A percentile compares a stretch with the other conserved stretches of the same genome.
phyloP scores from a whole-genome alignment of 2,888 invertebrate species.

The Aphidius colemani region DNA sequence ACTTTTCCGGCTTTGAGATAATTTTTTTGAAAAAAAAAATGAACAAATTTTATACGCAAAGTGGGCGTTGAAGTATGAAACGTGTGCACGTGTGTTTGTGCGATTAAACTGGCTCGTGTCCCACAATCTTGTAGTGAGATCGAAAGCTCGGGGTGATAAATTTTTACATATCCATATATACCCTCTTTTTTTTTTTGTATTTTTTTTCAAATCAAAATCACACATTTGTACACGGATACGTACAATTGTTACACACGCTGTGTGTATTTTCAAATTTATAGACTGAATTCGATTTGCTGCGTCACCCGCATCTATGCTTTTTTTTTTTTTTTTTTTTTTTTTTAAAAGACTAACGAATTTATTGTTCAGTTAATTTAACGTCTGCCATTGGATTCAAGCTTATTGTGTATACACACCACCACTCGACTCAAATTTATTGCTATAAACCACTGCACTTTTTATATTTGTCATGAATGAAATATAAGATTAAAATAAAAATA shows the following conservation, averaged over 20 bases:
- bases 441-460: slow-evolving; percentile 15
- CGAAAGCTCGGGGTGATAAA: slow-evolving; percentile 25
- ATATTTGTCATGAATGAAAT: not conserved
- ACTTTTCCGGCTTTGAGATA: slow-evolving; percentile 8
- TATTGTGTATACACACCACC: slow-evolving; percentile 12
- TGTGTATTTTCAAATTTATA: slow-evolving; percentile 18
- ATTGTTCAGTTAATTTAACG: slow-evolving; percentile 29
- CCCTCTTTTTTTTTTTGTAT: slow-evolving; percentile 1
- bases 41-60: no score
- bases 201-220: slow-evolving; percentile 20
- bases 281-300: slow-evolving; percentile 6
- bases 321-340: not conserved
- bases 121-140: slow-evolving; percentile 27
- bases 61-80: no score
- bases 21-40: no score
- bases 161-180: slow-evolving; percentile 15
- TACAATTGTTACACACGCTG: not conserved
- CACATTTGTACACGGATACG: slow-evolving; percentile 21
- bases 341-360: slow-evolving; percentile 29
- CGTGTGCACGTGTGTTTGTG: slow-evolving; percentile 9
- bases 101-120: slow-evolving; percentile 6
- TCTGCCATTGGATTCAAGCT: slow-evolving; percentile 18
- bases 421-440: slow-evolving; percentile 28
- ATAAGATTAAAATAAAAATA: slow-evolving; percentile 4
- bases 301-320: slow-evolving; percentile 10